Conservation (phyloP, 2,888 invertebrate genomes). For the Cephonodes hylas region DNA sequence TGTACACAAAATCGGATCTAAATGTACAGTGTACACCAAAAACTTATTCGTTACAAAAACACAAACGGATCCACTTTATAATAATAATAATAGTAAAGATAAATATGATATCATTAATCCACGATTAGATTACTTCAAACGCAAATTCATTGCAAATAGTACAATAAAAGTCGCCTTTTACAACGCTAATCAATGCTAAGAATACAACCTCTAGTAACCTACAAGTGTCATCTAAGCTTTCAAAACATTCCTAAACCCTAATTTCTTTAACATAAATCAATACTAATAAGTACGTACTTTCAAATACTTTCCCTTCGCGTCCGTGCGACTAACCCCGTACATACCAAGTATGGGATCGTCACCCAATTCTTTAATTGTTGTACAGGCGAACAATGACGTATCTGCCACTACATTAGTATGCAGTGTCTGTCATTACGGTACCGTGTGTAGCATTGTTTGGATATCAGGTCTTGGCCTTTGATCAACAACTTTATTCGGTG, state of each 20-base stretch:
- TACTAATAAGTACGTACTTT: constrained; percentile 30
- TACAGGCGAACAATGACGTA: constrained; percentile 37
- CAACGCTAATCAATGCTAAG: neutral
- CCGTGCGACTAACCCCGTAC: constrained; percentile 35
- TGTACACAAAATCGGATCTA: no score
- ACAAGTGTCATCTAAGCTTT: neutral
- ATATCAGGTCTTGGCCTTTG: constrained; percentile 48
- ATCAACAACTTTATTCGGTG: constrained; percentile 57
- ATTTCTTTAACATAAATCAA: constrained; percentile 21
- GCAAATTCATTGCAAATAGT: neutral
- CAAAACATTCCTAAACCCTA: neutral
- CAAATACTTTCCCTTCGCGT: constrained; percentile 41
- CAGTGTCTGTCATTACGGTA: constrained; percentile 43
- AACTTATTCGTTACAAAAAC: no score
- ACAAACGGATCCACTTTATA: no score
- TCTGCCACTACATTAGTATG: constrained; percentile 58
- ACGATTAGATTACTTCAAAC: neutral
- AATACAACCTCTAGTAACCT: neutral
- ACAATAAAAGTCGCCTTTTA: neutral
- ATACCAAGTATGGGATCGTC: constrained; percentile 39
- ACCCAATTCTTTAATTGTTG: constrained; percentile 59
- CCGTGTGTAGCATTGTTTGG: constrained; percentile 55
- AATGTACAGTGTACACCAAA: no score
- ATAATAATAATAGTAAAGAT: no score
- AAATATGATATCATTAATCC: no score